Conservation (phyloP, 2,888 invertebrate species). For the Stenoptilia bipunctidactyla region DNA sequence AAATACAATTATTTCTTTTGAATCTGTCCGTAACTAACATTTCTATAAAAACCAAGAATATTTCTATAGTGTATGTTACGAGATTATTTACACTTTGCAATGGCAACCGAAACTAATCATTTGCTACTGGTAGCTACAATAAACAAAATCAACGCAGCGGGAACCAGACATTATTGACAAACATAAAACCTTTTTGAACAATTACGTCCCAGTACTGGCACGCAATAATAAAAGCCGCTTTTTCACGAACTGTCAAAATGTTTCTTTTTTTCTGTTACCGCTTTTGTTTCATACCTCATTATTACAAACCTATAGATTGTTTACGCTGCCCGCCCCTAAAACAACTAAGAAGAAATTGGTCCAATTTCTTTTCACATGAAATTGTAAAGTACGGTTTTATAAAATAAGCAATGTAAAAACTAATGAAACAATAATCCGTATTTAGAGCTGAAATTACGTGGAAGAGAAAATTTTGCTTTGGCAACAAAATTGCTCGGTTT, state of each 20-base stretch:
- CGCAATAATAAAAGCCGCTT: conserved; percentile 41
- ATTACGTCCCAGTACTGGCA: conserved; percentile 36
- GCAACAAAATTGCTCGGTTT: conserved; percentile 1
- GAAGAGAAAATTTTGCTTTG: not conserved
- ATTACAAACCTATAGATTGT: conserved; percentile 25
- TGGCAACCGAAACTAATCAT: conserved; percentile 61
- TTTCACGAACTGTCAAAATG: conserved; percentile 42
- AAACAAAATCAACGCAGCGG: conserved; percentile 46
- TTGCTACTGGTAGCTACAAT: conserved; percentile 53
- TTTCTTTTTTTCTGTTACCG: conserved; percentile 29
- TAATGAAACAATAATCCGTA: not conserved
- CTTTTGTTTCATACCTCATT: conserved; percentile 30
- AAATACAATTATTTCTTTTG: not conserved
- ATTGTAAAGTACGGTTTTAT: conserved; percentile 1
- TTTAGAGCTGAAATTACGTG: not conserved
- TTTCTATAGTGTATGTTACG: conserved; percentile 22
- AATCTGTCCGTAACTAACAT: not conserved
- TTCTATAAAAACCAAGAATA: conserved; percentile 20
- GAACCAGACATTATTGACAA: conserved; percentile 28
- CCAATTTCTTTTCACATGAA: conserved; percentile 40
- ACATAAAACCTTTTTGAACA: conserved; percentile 48
- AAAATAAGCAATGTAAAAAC: not conserved
- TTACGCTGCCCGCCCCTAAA: not conserved
- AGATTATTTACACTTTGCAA: conserved; percentile 59
- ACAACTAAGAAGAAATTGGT: conserved; percentile 39